Percentiles rank a stretch among this genome's conserved stretches.
Conservation (phyloP, 2,113 vertebrate genomes). For the Zosterops lateralis region DNA sequence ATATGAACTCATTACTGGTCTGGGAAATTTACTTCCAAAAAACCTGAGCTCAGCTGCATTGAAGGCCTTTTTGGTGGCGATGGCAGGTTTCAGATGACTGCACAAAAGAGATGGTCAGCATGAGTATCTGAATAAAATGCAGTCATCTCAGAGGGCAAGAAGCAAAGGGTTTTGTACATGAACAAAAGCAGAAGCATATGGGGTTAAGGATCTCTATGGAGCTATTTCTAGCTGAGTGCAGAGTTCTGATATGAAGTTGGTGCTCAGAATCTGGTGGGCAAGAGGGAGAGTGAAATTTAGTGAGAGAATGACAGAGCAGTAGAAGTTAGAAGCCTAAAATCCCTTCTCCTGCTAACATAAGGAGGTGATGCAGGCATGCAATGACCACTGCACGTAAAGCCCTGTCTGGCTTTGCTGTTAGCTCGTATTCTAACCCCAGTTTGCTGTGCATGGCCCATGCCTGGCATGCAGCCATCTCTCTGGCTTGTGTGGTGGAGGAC, state of each 20-base stretch:
- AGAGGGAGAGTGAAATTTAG: background rate
- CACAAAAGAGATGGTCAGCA: background rate
- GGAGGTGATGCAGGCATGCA: background rate
- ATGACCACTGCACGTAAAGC: background rate
- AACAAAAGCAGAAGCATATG: background rate
- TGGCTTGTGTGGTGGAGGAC: rapidly evolving
- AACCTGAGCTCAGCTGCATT: background rate
- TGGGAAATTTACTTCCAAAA: background rate
- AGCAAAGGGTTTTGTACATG: background rate
- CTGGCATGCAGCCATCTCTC: background rate
- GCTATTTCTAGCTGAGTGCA: background rate
- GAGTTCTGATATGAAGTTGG: background rate
- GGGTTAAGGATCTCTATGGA: background rate
- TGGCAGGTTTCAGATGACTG: background rate
- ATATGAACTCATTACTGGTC: background rate
- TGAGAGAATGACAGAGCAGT: background rate
- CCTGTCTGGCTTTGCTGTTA: rapidly evolving
- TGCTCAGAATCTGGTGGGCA: background rate
- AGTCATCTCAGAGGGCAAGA: background rate
- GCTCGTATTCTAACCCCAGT: background rate
- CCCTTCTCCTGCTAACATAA: background rate
- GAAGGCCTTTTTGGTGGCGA: background rate
- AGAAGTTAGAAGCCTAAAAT: background rate
- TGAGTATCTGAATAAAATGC: background rate
- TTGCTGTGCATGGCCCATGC: background rate